Base-by-base conservation (phyloP, 1,140 invertebrate species). In the Pachyrhynchus sulphureomaculatus region DNA sequence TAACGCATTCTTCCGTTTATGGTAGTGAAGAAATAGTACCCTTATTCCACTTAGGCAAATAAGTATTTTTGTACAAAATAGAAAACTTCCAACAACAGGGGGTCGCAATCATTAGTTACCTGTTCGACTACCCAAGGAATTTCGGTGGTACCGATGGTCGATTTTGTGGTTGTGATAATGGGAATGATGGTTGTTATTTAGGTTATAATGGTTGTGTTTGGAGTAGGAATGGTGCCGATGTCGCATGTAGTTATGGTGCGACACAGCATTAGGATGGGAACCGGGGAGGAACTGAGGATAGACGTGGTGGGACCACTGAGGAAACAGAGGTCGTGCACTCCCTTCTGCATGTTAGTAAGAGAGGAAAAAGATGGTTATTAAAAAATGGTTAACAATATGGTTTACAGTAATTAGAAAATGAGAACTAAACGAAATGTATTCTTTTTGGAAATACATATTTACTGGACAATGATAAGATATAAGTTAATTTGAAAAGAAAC, bases 251-350 rank as follows among this genome's bases (percentile, higher is more conserved):
- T 77, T 81, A 76, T 82, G 80, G 74, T 83, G 83, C 75, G 80
- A 80, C 69, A 79, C 75, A 67, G 84, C 82, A 77, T 86, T 86
- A 66, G 89, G 88, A 80, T 91, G 89, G 78, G 88, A 87, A 77
- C 89, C 89, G 67, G 91, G 90, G 77, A 93, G 84, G 82, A 92
- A 93, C 85, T 93, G 91, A 67, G 91, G 90, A 79, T 92, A 92
- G 72, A 93, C 90, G 81, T 93, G 90, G 80, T 93, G 90, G 69
- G 90, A 92, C 91, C 91, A 93, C 81, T 93, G 90, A 69, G 91
- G 90, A 78, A 93, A 93, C 74, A 92, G 82, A 70, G 91, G 91
- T 75, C 90, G 83, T 33, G 74, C 71, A 68, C 74, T 77, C 62
- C 74, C 69, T 64, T 73, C 74, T 74, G 67, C 65, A 64, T 64